Percentiles rank a stretch among this genome's conserved stretches.
Evolutionary conservation across 2,888 invertebrate genomes (phyloP).

Genomic region (Diarsia mendica): DNA sequence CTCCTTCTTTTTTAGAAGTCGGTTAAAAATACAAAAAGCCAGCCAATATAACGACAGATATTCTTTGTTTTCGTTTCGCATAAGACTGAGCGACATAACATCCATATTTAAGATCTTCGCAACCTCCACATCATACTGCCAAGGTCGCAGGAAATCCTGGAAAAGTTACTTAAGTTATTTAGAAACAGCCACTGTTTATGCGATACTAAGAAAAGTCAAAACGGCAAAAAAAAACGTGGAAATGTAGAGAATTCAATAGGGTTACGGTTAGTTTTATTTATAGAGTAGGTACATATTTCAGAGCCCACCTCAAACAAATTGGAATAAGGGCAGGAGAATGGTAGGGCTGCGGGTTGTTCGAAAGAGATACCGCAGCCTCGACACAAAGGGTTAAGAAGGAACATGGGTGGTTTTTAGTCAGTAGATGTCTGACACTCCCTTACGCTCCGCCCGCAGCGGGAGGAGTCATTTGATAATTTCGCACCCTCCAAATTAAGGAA

Average conservation of each 20-base stretch:
- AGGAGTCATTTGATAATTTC: too few relatives aligned
- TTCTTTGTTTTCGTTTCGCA: slow-evolving; percentile 35
- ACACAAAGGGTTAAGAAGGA: too few relatives aligned
- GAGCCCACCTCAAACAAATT: background rate
- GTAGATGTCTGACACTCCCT: too few relatives aligned
- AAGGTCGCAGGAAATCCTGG: slow-evolving; percentile 26
- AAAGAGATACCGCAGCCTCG: too few relatives aligned
- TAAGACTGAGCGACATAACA: slow-evolving; percentile 33
- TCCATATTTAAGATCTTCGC: slow-evolving; percentile 44
- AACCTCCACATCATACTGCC: slow-evolving; percentile 9
- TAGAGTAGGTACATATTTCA: background rate
- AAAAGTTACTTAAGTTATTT: slow-evolving; percentile 25
- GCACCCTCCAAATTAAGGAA: too few relatives aligned
- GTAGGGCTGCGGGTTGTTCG: too few relatives aligned
- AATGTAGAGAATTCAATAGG: background rate
- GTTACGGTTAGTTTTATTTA: too few relatives aligned
- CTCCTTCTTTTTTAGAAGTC: too few relatives aligned
- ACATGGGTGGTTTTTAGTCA: too few relatives aligned
- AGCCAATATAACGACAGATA: slow-evolving; percentile 16
- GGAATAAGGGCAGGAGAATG: background rate
- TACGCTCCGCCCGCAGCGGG: too few relatives aligned
- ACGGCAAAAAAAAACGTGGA: background rate
- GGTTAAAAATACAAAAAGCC: slow-evolving; percentile 19
- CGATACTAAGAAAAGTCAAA: background rate
- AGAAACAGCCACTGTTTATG: slow-evolving; percentile 8